These are phyloP conservation scores for Hemiscyllium ocellatum DNA, from an alignment of 2,113 vertebrate species.

Conservation along the genomic window DNA sequence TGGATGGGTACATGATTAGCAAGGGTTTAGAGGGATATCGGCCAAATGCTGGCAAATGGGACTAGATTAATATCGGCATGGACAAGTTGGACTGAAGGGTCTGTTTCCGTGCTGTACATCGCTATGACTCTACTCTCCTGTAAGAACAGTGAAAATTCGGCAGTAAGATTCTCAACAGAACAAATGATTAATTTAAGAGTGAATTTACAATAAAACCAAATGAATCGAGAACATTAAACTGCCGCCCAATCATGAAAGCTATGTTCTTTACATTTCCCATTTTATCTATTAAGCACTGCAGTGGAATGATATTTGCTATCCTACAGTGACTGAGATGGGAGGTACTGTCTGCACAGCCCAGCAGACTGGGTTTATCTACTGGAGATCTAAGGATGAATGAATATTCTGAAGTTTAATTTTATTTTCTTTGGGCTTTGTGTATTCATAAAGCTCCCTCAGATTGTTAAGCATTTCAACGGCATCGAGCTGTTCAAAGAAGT, in stretches of 20 bases:
- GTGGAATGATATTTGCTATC: neutral
- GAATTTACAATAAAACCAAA: neutral
- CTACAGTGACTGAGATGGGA: neutral
- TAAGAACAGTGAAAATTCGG: neutral
- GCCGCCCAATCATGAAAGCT: neutral
- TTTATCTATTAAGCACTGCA: neutral
- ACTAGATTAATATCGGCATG: too few relatives aligned
- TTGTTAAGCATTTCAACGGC: neutral
- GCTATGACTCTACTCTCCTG: slow-evolving; percentile 45
- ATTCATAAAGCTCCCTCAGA: neutral
- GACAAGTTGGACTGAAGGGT: too few relatives aligned
- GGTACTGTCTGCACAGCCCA: neutral
- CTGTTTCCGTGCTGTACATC: too few relatives aligned
- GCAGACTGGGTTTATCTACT: neutral
- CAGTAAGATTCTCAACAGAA: neutral
- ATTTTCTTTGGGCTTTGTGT: neutral
- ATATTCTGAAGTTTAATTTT: neutral
- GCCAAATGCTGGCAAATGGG: too few relatives aligned
- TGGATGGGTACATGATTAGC: too few relatives aligned
- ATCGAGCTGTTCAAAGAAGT: neutral
- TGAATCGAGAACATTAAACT: neutral
- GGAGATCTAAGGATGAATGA: neutral
- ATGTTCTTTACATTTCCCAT: neutral
- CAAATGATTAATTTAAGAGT: neutral
- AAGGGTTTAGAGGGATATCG: too few relatives aligned